Conservation (phyloP, 2,888 invertebrate genomes). For the Sceliomorpha sp. region DNA sequence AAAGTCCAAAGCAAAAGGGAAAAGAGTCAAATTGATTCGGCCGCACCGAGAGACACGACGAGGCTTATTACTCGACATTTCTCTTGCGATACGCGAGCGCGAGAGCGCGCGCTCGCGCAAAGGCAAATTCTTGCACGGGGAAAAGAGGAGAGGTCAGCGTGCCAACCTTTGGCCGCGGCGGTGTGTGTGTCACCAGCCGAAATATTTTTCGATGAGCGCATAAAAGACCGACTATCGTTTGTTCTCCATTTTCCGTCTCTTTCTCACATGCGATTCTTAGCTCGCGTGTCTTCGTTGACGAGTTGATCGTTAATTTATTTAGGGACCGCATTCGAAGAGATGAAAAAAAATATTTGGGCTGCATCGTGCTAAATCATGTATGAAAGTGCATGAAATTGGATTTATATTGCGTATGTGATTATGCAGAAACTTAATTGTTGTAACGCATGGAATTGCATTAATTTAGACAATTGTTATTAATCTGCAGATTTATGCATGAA, state of each 20-base stretch:
- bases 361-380: too few relatives aligned
- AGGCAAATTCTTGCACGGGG: slow-evolving; percentile 25
- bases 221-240: slow-evolving; percentile 5
- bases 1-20: too few relatives aligned
- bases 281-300: slow-evolving; percentile 28
- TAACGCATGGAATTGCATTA: too few relatives aligned
- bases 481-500: too few relatives aligned
- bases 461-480: too few relatives aligned
- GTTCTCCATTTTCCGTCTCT: neutral
- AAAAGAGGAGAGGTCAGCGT: slow-evolving; percentile 31
- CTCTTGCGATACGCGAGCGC: slow-evolving; percentile 14
- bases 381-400: too few relatives aligned
- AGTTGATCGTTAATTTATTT: slow-evolving; percentile 37
- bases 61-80: slow-evolving; percentile 44
- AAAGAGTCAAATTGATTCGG: slow-evolving; percentile 42
- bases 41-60: slow-evolving; percentile 23
- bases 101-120: slow-evolving; percentile 28
- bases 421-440: too few relatives aligned
- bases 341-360: too few relatives aligned
- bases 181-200: slow-evolving; percentile 29
- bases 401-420: too few relatives aligned
- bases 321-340: too few relatives aligned
- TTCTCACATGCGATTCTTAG: slow-evolving; percentile 5
- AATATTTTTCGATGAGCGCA: slow-evolving; percentile 33
- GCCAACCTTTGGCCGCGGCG: slow-evolving; percentile 27